Base-by-base conservation (phyloP, 2,888 invertebrate genomes). In the Linnaemya vulpina region DNA sequence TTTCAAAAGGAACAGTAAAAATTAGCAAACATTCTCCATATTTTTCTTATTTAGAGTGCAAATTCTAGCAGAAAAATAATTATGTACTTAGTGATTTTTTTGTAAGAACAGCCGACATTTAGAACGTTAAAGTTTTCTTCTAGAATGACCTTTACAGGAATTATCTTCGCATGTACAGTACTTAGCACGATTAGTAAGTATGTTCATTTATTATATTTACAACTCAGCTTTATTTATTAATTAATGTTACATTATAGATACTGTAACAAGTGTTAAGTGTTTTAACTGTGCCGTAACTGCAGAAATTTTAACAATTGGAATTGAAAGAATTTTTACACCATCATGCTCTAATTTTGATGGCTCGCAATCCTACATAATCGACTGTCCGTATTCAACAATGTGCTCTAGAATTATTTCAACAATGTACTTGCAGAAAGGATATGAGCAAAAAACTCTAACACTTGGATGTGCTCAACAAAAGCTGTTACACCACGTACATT, bases 331-430 rank as follows among this genome's bases (percentile, higher is more conserved):
- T n/a, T 20, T 75, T 46, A 75, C 63, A 63, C 75, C 83, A 22
- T 11, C 83, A 9, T 84, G 83, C 71, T 71, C 62, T n/a, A 63
- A 70, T 25, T 84, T 84, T 49, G 70, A 84, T 40, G 65, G 71
- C 11, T 67, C 83, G 3, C 22, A 63, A 25, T 22, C 25, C 7
- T 84, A 58, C 20, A 55, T 84, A 40, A 46, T 84, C 8, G 80
- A 84, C 17, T 84, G 84, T 15, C 76, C 76, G 2, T 84, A 60
- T 49, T 84, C 84, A 17, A 84, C 84, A 30, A 84, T 84, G 84
- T 84, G 84, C 40, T 60, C 76, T 7, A 71, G 76, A 53, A 67
- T 76, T 60, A 71, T 84, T 38, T 46, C 80, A 22, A 84, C 76
- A 35, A 76, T 71, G 76, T 67, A 68, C 43, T 53, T 84, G 22